phyloP scores from a whole-genome alignment of 2,888 invertebrate species.

The Silvanus unidentatus region DNA sequence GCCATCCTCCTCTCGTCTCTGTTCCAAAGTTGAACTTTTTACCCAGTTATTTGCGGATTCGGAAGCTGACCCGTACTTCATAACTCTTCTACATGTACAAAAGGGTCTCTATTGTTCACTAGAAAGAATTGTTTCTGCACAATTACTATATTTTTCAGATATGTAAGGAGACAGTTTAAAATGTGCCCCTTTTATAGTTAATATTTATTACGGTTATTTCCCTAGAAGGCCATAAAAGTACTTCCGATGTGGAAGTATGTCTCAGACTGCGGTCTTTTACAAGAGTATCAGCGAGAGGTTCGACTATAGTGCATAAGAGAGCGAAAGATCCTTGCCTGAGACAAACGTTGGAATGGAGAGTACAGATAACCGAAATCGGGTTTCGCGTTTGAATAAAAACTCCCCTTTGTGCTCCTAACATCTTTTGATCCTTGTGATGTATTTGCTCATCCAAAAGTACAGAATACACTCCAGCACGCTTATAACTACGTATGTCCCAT shows the following conservation, averaged over 20 bases:
- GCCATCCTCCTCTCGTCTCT: too few species aligned
- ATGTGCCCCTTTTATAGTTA: conserved; percentile 8
- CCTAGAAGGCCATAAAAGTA: conserved; percentile 12
- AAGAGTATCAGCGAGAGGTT: too few species aligned
- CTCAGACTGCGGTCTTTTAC: conserved; percentile 3
- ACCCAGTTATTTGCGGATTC: too few species aligned
- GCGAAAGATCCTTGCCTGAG: not conserved
- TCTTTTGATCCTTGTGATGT: conserved; percentile 44
- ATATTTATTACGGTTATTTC: conserved; percentile 14
- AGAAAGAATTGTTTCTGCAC: conserved; percentile 1
- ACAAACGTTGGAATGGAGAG: conserved; percentile 23
- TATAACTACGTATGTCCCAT: conserved; percentile 27
- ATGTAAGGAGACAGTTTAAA: conserved; percentile 1
- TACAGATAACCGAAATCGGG: conserved; percentile 44
- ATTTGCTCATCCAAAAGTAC: conserved; percentile 28
- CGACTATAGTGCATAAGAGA: not conserved
- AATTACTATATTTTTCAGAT: conserved; percentile 2
- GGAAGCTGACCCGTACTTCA: too few species aligned
- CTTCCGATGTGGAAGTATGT: conserved; percentile 12
- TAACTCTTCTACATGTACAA: not conserved
- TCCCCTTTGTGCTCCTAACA: conserved; percentile 38
- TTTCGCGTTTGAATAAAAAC: conserved; percentile 42
- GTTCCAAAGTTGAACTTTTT: too few species aligned
- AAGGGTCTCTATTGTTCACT: not conserved
- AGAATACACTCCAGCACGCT: conserved; percentile 34